Evolutionary conservation across 1,140 invertebrate species (phyloP).

Genomic region (Drosophila auraria): DNA sequence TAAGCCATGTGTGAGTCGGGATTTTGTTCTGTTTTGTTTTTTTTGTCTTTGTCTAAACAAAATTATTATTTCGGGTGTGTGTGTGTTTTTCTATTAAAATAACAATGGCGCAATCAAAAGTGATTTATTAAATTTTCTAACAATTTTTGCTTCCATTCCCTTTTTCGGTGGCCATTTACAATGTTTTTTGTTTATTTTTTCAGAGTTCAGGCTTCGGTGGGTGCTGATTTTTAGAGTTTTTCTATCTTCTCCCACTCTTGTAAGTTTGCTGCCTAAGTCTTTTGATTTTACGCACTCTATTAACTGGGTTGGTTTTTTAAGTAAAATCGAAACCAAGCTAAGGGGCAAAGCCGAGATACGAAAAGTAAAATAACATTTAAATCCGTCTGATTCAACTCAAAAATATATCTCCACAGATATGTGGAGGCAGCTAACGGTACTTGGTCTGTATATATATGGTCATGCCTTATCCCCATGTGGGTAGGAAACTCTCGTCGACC

Average conservation of each 20-base stretch:
- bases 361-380: neutral
- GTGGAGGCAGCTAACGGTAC: slow-evolving; percentile 35
- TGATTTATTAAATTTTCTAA: slow-evolving; percentile 76
- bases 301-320: neutral
- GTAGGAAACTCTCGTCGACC: slow-evolving; percentile 15
- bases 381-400: neutral
- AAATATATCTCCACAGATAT: slow-evolving; percentile 2
- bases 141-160: slow-evolving; percentile 49
- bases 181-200: neutral
- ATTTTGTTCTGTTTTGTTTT: slow-evolving; percentile 59
- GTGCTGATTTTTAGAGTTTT: neutral
- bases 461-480: slow-evolving; percentile 1
- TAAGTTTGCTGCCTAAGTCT: slow-evolving; percentile 67
- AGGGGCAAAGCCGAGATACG: neutral
- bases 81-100: slow-evolving; percentile 70
- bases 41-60: slow-evolving; percentile 53
- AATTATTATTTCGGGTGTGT: slow-evolving; percentile 54
- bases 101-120: slow-evolving; percentile 77
- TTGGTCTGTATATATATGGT: neutral
- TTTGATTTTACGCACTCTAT: slow-evolving; percentile 35
- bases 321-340: too few relatives aligned
- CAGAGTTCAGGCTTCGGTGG: too few relatives aligned
- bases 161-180: slow-evolving; percentile 10
- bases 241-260: neutral
- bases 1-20: slow-evolving; percentile 65